Evolutionary conservation across 2,888 invertebrate species (phyloP), one percentile per base, ranked within the genome.

Genomic region (Yponomeuta cagnagella): DNA sequence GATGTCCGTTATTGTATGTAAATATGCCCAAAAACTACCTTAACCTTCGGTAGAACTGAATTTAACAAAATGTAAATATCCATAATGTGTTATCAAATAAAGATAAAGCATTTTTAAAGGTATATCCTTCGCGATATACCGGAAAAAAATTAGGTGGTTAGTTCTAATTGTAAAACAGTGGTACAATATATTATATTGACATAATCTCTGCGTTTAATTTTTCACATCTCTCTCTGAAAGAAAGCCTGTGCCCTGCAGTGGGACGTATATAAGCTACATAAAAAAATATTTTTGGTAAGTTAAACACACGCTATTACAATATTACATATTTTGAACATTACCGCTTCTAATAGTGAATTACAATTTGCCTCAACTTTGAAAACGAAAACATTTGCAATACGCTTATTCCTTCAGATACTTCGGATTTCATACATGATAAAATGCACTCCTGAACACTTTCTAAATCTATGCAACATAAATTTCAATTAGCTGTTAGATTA

Each of bases 161-260:
- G 33, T 68, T 48, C 1, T 67, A 15, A 68, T 52, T 68, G 52
- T 68, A 33, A 69, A 69, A 3, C 68, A 69, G 76, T 76, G 75
- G 76, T 79, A 77, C 75, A 76, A 76, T 77, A 77, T 76, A 77
- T 75, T 77, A 76, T 77, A 76, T 77, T 76, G 74, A 74, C 75
- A 72, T 73, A 73, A 30, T 31, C 63, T 48, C 15, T 30, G 31
- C 71, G 68, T 74, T 71, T 73, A 72, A 72, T 66, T 72, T 72
- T 71, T 69, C 10, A 23, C 68, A 68, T 23, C 23, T 23, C 23
- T 23, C 23, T 23, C 23, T 23, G 23, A 23, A 23, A 23, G 23
- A 23, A 23, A 23, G 23, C 23, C 23, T 23, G 23, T 23, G 23
- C 23, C 23, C 23, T 23, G 23, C 23, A 23, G 23, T 23, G 23